phyloP scores from a whole-genome alignment of 1,140 invertebrate genomes.

The Odontomachus brunneus region DNA sequence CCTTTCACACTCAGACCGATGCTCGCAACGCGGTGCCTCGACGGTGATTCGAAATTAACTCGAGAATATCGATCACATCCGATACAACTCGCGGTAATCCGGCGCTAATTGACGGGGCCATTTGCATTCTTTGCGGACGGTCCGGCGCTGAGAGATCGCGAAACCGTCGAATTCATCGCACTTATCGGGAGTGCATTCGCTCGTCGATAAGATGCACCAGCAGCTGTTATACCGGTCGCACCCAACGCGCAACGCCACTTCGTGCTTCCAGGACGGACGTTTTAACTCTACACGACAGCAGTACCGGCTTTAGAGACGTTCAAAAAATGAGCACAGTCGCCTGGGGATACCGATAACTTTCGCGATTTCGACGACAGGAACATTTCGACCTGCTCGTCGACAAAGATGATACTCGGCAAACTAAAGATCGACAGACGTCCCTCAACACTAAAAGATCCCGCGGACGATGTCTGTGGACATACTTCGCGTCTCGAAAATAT shows the following conservation, averaged over 20 bases:
- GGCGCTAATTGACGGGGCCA: constrained; percentile 41
- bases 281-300: constrained; percentile 18
- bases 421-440: too few relatives aligned
- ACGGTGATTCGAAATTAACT: constrained; percentile 54
- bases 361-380: not conserved
- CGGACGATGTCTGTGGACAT: too few relatives aligned
- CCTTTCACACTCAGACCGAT: not conserved
- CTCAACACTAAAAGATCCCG: too few relatives aligned
- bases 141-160: constrained; percentile 48
- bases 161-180: constrained; percentile 21
- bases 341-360: not conserved
- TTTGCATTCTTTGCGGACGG: constrained; percentile 15
- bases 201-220: constrained; percentile 31
- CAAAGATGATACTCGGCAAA: too few relatives aligned
- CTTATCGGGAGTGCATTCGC: constrained; percentile 39
- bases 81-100: constrained; percentile 20
- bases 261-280: constrained; percentile 14
- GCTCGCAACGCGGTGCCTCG: not conserved
- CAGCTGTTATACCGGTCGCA: constrained; percentile 55
- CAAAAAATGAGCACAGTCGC: not conserved
- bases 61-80: not conserved
- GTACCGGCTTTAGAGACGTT: not conserved
- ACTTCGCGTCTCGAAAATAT: too few relatives aligned
- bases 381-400: too few relatives aligned
- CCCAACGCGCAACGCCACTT: constrained; percentile 3